Percentiles rank a stretch among this genome's conserved stretches.
phyloP scores from a whole-genome alignment of 2,113 vertebrate genomes.

The Python bivittatus region DNA sequence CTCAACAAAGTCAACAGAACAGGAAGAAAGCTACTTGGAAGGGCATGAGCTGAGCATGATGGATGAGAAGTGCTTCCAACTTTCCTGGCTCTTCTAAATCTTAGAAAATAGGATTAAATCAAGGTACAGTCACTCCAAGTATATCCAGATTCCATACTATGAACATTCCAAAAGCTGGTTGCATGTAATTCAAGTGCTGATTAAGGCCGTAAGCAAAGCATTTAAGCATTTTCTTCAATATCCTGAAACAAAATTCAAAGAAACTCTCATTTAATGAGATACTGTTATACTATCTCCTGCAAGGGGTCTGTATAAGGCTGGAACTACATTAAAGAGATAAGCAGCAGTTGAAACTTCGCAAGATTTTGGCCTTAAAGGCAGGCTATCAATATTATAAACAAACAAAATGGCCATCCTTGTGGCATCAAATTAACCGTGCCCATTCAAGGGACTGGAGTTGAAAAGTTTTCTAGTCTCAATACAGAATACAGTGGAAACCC shows the following conservation, averaged over 20 bases:
- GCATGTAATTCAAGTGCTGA: background rate
- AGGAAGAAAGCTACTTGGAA: background rate
- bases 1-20: background rate
- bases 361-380: background rate
- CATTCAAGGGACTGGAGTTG: background rate
- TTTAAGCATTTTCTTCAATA: background rate
- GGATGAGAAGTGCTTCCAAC: background rate
- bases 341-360: background rate
- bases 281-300: background rate
- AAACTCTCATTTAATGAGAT: background rate
- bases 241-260: background rate
- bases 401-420: background rate
- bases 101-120: background rate
- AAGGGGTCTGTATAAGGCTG: background rate
- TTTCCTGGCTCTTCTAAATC: background rate
- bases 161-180: background rate
- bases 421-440: background rate
- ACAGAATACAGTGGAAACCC: background rate
- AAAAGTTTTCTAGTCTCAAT: background rate
- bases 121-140: background rate
- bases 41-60: conserved; percentile 15
- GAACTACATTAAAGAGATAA: background rate
- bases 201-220: background rate
- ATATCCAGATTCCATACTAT: background rate
- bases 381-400: background rate